phyloP scores from a whole-genome alignment of 2,113 vertebrate genomes.

The Trochalopteron elliotii region DNA sequence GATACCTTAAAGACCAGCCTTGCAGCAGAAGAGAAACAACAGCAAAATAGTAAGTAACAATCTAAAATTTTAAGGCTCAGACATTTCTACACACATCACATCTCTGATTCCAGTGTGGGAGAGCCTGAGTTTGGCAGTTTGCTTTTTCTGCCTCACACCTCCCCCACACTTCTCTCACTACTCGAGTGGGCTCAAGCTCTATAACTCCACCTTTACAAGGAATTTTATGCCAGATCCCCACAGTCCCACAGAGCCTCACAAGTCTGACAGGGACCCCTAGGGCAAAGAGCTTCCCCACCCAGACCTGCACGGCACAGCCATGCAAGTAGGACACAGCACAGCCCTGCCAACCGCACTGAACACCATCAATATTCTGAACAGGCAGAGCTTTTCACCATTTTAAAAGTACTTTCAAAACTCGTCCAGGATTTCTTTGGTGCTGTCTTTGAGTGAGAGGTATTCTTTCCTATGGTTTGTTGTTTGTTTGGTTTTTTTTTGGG shows the following conservation, averaged over 20 bases:
- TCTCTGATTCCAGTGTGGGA: neutral
- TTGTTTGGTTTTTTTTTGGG: neutral
- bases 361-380: neutral
- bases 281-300: neutral
- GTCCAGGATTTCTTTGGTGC: neutral
- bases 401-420: neutral
- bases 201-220: neutral
- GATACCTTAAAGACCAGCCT: neutral
- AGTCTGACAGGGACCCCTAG: fast-evolving
- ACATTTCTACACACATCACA: neutral
- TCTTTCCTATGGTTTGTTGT: neutral
- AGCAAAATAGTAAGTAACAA: neutral
- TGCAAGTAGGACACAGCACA: neutral
- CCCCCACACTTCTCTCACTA: neutral
- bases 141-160: neutral
- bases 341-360: neutral
- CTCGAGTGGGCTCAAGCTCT: neutral
- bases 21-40: neutral
- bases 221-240: neutral
- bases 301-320: neutral
- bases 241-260: fast-evolving
- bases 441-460: neutral
- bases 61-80: neutral
- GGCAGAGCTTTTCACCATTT: neutral
- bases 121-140: neutral